Evolutionary conservation across 2,113 vertebrate species (phyloP), one percentile per base, ranked within the genome.

Genomic region (Nyctibius bracteatus): DNA sequence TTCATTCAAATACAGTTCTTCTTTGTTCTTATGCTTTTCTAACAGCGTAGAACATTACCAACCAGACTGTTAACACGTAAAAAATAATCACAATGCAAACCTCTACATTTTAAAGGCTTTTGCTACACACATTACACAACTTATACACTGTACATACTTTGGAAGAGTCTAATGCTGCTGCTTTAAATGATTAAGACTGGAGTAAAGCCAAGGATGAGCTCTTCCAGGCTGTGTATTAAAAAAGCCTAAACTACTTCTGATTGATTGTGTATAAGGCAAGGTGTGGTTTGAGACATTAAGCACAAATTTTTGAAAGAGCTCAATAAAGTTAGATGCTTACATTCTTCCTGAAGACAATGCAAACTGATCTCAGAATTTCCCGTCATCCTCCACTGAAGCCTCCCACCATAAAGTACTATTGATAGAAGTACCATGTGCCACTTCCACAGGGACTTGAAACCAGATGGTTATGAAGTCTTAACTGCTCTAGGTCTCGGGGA

Each of bases 1-100:
- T 92, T 95, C 43, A 71, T 74, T 94, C 63, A 94, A 91, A 97
- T 57, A 86, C 85, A 88, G 41, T n/a, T 87, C 57, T 81, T 63
- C 44, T 94, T 89, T 92, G 77, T 81, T 95, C 68, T 94, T 81
- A 84, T 24, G 65, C 39, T 85, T 85, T 51, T 79, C 61, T 91
- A 96, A 90, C 14, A 87, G 25, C 39, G 4, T 55, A 94, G 59
- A 93, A 89, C 57, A 74, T 92, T 94, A 84, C 92, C 46, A 94
- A 72, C n/a, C 68, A 89, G 25, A 82, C 23, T 80, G 22, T 62
- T 90, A 92, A 58, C 62, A 80, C 59, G 39, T 52, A 79, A 63
- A 88, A 72, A 20, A 90, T 47, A 94, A 95, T 52, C 55, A 90
- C 63, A 90, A 94, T 37, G 20, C 63, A 92, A 91, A 85, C 33